Percentiles rank a stretch among this genome's conserved stretches.
Evolutionary conservation across 2,888 invertebrate genomes (phyloP).

Genomic region (Scaeva pyrastri): DNA sequence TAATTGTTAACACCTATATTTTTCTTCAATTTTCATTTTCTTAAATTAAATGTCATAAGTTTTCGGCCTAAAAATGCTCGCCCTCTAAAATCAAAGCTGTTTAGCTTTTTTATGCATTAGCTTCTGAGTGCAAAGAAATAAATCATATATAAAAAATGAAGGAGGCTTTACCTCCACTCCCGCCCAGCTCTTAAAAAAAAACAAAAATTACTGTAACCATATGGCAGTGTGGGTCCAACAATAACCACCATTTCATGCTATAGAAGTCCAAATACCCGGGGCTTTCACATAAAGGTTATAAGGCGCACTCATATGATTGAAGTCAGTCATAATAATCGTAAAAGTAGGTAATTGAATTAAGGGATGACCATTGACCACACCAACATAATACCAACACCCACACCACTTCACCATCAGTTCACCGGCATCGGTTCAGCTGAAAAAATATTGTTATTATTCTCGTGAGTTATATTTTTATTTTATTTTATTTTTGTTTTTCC

Average conservation of each 20-base stretch:
- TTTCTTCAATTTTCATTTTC: too few species aligned
- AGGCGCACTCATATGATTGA: slow-evolving; percentile 69
- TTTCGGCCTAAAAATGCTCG: neutral
- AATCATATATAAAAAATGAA: slow-evolving; percentile 15
- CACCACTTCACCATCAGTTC: neutral
- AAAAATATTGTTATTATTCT: slow-evolving; percentile 72
- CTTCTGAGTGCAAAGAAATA: slow-evolving; percentile 6
- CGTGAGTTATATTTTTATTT: slow-evolving; percentile 63
- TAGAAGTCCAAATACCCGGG: slow-evolving; percentile 37
- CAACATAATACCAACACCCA: slow-evolving; percentile 44
- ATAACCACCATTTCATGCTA: slow-evolving; percentile 48
- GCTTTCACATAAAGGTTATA: slow-evolving; percentile 54
- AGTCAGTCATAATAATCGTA: slow-evolving; percentile 80
- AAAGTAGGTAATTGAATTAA: slow-evolving; percentile 83
- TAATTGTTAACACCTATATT: too few species aligned
- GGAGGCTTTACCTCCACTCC: neutral
- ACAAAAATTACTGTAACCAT: slow-evolving; percentile 33
- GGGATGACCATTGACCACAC: slow-evolving; percentile 79
- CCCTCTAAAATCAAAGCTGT: neutral
- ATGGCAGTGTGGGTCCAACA: slow-evolving; percentile 26
- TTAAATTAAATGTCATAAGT: too few species aligned
- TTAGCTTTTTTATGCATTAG: neutral
- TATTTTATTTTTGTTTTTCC: slow-evolving; percentile 26
- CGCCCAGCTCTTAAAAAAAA: slow-evolving; percentile 24
- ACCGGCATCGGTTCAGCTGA: slow-evolving; percentile 70